Evolutionary conservation across 2,113 vertebrate genomes (phyloP), one percentile per base, ranked within the genome.

Genomic region (Ovibos moschatus): DNA sequence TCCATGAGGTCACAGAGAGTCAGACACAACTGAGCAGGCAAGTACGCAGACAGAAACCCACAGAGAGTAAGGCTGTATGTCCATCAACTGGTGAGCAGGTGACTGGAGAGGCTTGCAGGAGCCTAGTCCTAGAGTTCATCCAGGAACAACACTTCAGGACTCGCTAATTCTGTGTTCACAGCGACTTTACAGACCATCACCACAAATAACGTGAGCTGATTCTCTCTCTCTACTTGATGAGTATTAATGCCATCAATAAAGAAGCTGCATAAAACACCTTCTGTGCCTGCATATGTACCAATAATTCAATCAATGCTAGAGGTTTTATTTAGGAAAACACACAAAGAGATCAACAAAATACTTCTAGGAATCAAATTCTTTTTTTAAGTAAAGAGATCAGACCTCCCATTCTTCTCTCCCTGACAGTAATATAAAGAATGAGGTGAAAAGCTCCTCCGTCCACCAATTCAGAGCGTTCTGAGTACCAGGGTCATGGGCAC

Each of bases 161-260:
- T 86, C 2, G 15, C 25, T 85, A 91, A 62, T 19, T 93, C 45
- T 40, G 17, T 27, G n/a, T 58, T 93, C 27, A n/a, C 3, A 36
- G 51, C 1, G 0, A 58, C 36, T 50, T 87, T 33, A 81, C 0
- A 93, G 50, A 50, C 40, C 30, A 45, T 71, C 58, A 85, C 28
- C 58, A 97, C 43, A 95, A 88, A 58, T 25, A 60, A 85, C 2
- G 5, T 82, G 53, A 45, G 91, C 36, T 5, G 23, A 36, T 87
- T 58, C 9, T 40, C 62, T 58, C 6, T 79, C 47, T 86, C 55
- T 40, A 64, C 53, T 81, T 88, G 33, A 58, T 67, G n/a, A 89
- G 47, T 74, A 85, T 91, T 58, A 96, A 95, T n/a, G 45, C n/a
- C 64, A 92, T 88, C 64, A 94, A 94, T 40, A 93, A 89, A 91